A percentile compares a stretch with the other conserved stretches of the same genome.
phyloP scores from a whole-genome alignment of 2,113 vertebrate species.

The Scalopus aquaticus region DNA sequence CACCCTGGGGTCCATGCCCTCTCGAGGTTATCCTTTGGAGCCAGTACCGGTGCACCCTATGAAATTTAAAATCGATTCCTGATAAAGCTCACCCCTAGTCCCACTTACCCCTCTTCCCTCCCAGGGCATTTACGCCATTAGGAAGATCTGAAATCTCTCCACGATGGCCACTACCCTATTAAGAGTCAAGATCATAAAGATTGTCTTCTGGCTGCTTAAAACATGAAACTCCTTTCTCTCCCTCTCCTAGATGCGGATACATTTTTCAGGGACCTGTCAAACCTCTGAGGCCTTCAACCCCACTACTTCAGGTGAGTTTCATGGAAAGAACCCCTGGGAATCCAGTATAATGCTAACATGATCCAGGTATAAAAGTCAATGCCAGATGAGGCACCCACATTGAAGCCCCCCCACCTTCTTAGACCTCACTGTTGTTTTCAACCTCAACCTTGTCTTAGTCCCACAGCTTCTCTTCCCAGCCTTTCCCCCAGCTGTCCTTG shows the following conservation, averaged over 20 bases:
- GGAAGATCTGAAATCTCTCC: not conserved
- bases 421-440: not conserved
- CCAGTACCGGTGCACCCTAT: not conserved
- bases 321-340: not conserved
- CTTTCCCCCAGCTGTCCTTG: not conserved
- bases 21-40: not conserved
- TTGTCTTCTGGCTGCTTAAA: slow-evolving; percentile 34
- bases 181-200: not conserved
- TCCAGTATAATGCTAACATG: not conserved
- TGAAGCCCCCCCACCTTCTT: not conserved
- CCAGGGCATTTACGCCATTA: not conserved
- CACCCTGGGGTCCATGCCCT: not conserved
- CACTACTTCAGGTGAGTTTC: not conserved
- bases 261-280: not conserved
- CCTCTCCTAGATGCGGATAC: not conserved
- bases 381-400: too few species aligned
- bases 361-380: too few species aligned
- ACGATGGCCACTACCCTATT: not conserved
- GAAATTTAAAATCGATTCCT: not conserved
- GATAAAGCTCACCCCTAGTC: not conserved
- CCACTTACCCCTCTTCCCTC: not conserved
- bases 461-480: slow-evolving; percentile 54
- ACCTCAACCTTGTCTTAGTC: not conserved
- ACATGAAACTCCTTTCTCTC: not conserved
- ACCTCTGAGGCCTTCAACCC: slow-evolving; percentile 19